A percentile compares a stretch with the other conserved stretches of the same genome.
phyloP scores from a whole-genome alignment of 1,140 invertebrate genomes.

The Physella acuta region DNA sequence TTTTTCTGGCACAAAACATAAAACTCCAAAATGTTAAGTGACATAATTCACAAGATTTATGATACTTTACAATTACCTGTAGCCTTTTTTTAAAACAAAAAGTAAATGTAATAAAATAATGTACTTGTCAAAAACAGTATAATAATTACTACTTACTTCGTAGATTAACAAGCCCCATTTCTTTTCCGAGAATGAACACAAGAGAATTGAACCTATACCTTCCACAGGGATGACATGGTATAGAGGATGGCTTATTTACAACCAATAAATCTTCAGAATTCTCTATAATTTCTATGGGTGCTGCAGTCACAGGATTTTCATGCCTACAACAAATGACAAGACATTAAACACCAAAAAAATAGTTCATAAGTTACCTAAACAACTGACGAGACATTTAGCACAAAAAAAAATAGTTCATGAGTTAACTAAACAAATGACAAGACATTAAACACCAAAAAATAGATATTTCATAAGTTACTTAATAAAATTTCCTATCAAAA shows the following conservation, averaged over 20 bases:
- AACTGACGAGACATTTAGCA: too few species aligned
- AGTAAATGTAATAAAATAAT: not conserved
- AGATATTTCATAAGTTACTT: too few species aligned
- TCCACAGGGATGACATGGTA: conserved; percentile 97
- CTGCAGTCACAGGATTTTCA: conserved; percentile 93
- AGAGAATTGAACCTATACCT: conserved; percentile 94
- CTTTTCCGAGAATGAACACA: conserved; percentile 93
- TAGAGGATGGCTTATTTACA: conserved; percentile 99
- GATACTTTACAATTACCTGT: not conserved
- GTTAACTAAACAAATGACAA: too few species aligned
- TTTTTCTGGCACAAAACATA: not conserved
- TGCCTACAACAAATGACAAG: conserved; percentile 75
- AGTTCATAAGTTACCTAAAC: not conserved
- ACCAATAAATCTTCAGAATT: conserved; percentile 98
- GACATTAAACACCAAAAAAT: too few species aligned
- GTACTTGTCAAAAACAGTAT: too few species aligned
- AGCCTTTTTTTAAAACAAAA: not conserved
- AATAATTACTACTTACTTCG: conserved; percentile 87
- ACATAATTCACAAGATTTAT: not conserved
- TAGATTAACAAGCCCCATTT: conserved; percentile 90
- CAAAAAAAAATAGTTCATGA: too few species aligned
- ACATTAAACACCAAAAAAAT: not conserved
- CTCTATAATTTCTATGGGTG: conserved; percentile 91
- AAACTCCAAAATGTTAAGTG: not conserved
- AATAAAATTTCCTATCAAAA: too few species aligned